Base-by-base conservation (phyloP, 2,888 invertebrate genomes). In the Acronicta alni region DNA sequence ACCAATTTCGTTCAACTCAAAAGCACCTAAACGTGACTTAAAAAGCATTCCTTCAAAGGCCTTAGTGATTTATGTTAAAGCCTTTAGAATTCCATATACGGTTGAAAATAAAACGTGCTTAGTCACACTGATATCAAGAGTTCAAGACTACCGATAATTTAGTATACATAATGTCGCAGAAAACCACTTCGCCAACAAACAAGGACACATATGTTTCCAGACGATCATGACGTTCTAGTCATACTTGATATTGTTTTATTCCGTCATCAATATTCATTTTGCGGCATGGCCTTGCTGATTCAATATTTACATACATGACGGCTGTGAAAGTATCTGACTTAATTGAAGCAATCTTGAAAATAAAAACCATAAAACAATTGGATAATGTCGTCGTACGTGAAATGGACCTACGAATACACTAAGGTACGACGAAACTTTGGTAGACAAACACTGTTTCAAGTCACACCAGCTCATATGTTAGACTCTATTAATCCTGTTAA, bases 341-440 rank as follows among this genome's bases (percentile, higher is more conserved):
- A 55, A 57, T 52, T 59, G 30, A 52, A 55, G 45, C 43, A 60
- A 58, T 54, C 16, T 23, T 44, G 51, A 30, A 48, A 26, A 14
- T 32, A 20, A 58, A 23, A 43, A 55, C 60, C 57, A 37, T 69
- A 38, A 57, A 69, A 66, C 41, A 52, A 37, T 44, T 49, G 47
- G 32, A 74, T 47, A 62, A 88, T 86, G 85, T 80, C 83, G 69
- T 81, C 81, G 30, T 91, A 85, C 51, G 77, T 80, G 37, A 89
- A 89, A 74, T 84, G 83, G 9, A 85, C 83, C 9, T 94, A 91
- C 55, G 90, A 90, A 59, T 95, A 95, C 67, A 86, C 90, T 10
- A 95, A 95, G 74, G 75, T 84, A 43, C 89, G 95, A 35, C 89
- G 84, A 63, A 86, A 90, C 59, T 95, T 95, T 66, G 95, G 95